Evolutionary conservation across 2,888 invertebrate genomes (phyloP).

Genomic region (Tribolium freemani): DNA sequence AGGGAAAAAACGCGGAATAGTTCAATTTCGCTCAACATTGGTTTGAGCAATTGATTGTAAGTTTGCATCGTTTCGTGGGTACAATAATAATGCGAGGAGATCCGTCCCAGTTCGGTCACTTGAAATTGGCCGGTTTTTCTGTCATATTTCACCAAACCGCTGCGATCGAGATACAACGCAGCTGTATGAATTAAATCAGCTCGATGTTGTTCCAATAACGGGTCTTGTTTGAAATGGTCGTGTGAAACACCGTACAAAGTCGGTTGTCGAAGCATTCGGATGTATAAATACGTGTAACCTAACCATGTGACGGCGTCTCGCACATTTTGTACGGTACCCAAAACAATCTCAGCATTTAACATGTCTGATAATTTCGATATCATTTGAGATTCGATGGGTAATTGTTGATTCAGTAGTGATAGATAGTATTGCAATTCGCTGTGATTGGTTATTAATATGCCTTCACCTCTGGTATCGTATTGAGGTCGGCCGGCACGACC

Average conservation of each 20-base stretch:
- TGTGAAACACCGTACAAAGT: slow-evolving; percentile 89
- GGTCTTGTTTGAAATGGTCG: slow-evolving; percentile 86
- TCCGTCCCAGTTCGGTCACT: slow-evolving; percentile 92
- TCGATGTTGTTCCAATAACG: slow-evolving; percentile 87
- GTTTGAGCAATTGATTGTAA: slow-evolving; percentile 96
- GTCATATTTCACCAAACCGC: slow-evolving; percentile 96
- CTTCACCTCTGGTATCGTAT: slow-evolving; percentile 97
- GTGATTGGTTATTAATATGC: slow-evolving; percentile 98
- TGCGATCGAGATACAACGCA: slow-evolving; percentile 90
- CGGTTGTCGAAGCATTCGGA: slow-evolving; percentile 93
- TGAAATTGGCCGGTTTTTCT: slow-evolving; percentile 88
- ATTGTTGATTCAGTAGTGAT: slow-evolving; percentile 96
- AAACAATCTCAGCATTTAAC: slow-evolving; percentile 97
- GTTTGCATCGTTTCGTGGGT: slow-evolving; percentile 97
- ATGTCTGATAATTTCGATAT: slow-evolving; percentile 94
- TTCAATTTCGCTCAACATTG: slow-evolving; percentile 97
- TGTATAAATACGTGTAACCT: slow-evolving; percentile 97
- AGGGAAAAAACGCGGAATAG: slow-evolving; percentile 97
- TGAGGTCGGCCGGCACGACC: slow-evolving; percentile 98
- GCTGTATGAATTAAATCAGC: slow-evolving; percentile 98
- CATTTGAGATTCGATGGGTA: slow-evolving; percentile 98
- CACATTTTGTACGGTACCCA: slow-evolving; percentile 91
- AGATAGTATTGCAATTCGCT: slow-evolving; percentile 98
- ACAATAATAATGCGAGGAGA: slow-evolving; percentile 98
- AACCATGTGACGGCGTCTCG: slow-evolving; percentile 94